Evolutionary conservation across 2,113 vertebrate species (phyloP).

Genomic region (Mirza zaza): DNA sequence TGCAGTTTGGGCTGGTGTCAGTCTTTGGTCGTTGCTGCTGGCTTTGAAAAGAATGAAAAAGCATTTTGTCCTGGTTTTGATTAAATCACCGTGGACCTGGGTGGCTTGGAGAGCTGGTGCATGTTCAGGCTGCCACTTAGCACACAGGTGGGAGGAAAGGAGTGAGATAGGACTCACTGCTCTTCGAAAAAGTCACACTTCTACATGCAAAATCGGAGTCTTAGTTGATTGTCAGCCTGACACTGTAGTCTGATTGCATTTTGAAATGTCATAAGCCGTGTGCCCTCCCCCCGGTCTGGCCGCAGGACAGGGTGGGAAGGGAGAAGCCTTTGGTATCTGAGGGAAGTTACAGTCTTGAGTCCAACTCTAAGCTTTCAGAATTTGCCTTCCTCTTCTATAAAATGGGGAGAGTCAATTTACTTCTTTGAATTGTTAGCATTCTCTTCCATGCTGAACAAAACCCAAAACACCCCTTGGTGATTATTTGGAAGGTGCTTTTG

Average conservation of each 20-base stretch:
- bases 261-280: not conserved
- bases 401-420: not conserved
- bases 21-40: not conserved
- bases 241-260: not conserved
- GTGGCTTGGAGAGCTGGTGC: not conserved
- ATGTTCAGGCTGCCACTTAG: accelerated
- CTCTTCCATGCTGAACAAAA: not conserved
- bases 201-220: not conserved
- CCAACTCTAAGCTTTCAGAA: not conserved
- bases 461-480: not conserved
- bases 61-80: not conserved
- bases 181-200: accelerated
- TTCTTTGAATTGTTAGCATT: not conserved
- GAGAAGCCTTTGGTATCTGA: no score
- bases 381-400: not conserved
- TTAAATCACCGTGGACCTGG: not conserved
- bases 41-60: not conserved
- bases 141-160: accelerated
- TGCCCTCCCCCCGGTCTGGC: not conserved
- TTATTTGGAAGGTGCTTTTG: not conserved
- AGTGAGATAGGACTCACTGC: no score
- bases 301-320: not conserved
- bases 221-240: not conserved
- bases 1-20: accelerated
- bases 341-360: accelerated